A percentile compares a stretch with the other conserved stretches of the same genome.
Conservation (phyloP, 2,113 vertebrate genomes). For the Columba janthina region DNA sequence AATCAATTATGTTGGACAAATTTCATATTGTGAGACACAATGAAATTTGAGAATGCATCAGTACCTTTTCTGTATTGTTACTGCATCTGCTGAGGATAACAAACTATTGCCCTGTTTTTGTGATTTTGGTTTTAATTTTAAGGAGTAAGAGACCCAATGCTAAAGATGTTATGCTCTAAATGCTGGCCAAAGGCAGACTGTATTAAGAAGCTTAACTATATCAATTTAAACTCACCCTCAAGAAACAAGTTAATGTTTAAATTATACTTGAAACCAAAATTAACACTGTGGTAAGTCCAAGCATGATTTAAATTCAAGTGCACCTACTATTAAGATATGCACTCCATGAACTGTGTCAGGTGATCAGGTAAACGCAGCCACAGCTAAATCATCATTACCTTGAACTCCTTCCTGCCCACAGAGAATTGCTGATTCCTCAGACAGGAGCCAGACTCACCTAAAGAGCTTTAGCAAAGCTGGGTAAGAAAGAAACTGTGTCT, state of each 20-base stretch:
- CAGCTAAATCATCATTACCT: background rate
- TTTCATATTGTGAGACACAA: background rate
- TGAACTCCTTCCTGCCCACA: background rate
- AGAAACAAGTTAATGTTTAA: background rate
- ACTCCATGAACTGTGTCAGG: background rate
- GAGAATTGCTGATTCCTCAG: background rate
- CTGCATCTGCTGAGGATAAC: background rate
- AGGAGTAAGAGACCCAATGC: background rate
- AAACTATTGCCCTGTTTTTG: background rate
- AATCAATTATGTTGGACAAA: background rate
- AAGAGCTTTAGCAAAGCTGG: background rate
- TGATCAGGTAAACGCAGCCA: background rate
- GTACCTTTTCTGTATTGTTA: background rate
- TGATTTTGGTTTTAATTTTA: background rate
- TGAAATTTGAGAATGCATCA: background rate
- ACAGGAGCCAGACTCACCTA: background rate
- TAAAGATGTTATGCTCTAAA: background rate
- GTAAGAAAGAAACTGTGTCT: background rate
- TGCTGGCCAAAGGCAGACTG: background rate
- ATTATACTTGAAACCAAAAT: background rate
- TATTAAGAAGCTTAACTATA: background rate
- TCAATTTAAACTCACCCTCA: background rate
- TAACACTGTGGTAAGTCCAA: background rate
- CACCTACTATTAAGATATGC: background rate
- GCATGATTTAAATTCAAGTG: background rate